Base-by-base conservation (phyloP, 1,140 invertebrate species). In the Steinernema feltiae region DNA sequence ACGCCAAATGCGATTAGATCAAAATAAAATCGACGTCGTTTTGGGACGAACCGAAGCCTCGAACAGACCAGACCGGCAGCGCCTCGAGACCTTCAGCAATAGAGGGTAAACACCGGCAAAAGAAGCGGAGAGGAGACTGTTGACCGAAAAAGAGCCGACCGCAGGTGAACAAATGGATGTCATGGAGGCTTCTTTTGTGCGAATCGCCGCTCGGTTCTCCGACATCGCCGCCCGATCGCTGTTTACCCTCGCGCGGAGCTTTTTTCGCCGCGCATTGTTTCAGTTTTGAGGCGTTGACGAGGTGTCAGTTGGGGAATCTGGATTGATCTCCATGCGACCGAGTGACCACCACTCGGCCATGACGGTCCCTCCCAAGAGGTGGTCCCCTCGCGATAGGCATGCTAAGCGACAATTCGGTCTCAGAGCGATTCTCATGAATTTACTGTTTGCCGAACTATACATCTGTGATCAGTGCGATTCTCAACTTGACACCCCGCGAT, bases 1-100 rank as follows among this genome's bases (percentile, higher is more conserved):
- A 27, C 53, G 12, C 53, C 15, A 63, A 63, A 63, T 63, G 53
- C 53, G 53, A 63, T 63, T 63, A 63, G 53, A 63, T 27, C 53
- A 21, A 46, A n/a, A 41, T 18, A 18, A 41, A 41, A 41, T 41
- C 35, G 35, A 41, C 35, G 35, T 18, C 35, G 35, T 41, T 41
- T 41, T 41, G 35, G 35, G 35, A 41, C 35, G 35, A 41, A 41
- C 7, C 18, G 7, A 41, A 41, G 18, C 7, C 35, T 41, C n/a
- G n/a, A n/a, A n/a, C n/a, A n/a, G n/a, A n/a, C n/a, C n/a, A n/a
- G n/a, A n/a, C n/a, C n/a, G n/a, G n/a, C n/a, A n/a, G n/a, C n/a
- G n/a, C n/a, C n/a, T n/a, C n/a, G n/a, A n/a, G n/a, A n/a, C n/a
- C 7, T 41, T 41, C 35, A 41, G 35, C 7, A 41, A 41, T 41